Percentiles rank a stretch among this genome's conserved stretches.
Conservation (phyloP, 2,888 invertebrate species). For the Seladonia tumulorum region DNA sequence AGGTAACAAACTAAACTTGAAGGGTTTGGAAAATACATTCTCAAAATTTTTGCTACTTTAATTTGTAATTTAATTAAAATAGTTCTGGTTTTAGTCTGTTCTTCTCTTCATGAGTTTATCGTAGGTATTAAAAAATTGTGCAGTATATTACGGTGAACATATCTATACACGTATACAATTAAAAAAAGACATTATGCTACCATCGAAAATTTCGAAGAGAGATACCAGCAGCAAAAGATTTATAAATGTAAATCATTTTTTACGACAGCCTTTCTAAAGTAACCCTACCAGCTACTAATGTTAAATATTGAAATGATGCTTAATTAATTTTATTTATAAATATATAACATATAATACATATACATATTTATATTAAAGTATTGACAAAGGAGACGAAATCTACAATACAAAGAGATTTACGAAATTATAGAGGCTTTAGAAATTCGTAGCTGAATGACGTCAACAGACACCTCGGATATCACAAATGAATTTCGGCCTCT, state of each 20-base stretch:
- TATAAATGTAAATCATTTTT: slow-evolving; percentile 29
- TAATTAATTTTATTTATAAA: slow-evolving; percentile 40
- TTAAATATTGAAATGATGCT: slow-evolving; percentile 46
- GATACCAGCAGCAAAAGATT: slow-evolving; percentile 7
- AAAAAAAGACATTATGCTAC: neutral
- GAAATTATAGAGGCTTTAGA: slow-evolving; percentile 44
- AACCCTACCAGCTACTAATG: slow-evolving; percentile 20
- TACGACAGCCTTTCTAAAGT: slow-evolving; percentile 12
- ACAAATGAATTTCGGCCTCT: slow-evolving; percentile 59
- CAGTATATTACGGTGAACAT: neutral
- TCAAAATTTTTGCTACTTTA: neutral
- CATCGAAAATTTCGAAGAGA: slow-evolving; percentile 17
- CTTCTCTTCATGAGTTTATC: neutral
- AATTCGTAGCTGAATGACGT: slow-evolving; percentile 36
- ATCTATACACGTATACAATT: neutral
- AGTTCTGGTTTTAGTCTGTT: neutral
- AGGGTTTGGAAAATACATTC: neutral
- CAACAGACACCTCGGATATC: slow-evolving; percentile 53
- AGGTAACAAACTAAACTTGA: neutral
- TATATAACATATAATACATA: slow-evolving; percentile 33
- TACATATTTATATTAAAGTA: slow-evolving; percentile 40
- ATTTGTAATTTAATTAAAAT: neutral
- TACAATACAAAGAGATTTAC: slow-evolving; percentile 39
- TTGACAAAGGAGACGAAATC: slow-evolving; percentile 39
- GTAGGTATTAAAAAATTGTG: slow-evolving; percentile 1